phyloP scores from a whole-genome alignment of 2,797 vertebrate genomes.

The Phalanger gymnotis region DNA sequence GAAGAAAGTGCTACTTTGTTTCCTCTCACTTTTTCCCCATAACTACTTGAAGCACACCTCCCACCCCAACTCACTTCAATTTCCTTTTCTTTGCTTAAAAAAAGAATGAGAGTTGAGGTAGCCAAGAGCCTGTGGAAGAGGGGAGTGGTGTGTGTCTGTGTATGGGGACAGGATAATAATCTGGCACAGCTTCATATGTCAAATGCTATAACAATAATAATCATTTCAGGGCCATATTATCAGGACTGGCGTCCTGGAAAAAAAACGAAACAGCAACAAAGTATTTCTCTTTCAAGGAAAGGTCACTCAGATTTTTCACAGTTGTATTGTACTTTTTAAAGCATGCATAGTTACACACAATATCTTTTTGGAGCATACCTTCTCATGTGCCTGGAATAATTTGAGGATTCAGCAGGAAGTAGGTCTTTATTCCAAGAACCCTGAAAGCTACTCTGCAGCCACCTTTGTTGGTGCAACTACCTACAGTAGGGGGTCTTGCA shows the following conservation, averaged over 20 bases:
- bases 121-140: background rate
- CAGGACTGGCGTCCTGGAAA: background rate
- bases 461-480: background rate
- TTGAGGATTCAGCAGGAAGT: background rate
- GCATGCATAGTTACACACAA: background rate
- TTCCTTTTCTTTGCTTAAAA: background rate
- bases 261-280: background rate
- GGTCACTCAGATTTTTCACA: background rate
- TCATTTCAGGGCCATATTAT: background rate
- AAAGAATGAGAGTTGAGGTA: background rate
- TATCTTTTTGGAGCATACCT: background rate
- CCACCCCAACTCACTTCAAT: background rate
- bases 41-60: slow-evolving; percentile 9
- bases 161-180: background rate
- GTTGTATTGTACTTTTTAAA: slow-evolving; percentile 16
- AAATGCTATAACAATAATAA: slow-evolving; percentile 12
- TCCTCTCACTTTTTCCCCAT: background rate
- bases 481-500: background rate
- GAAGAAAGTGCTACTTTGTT: background rate
- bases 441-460: background rate
- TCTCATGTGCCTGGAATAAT: background rate
- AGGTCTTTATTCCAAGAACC: background rate
- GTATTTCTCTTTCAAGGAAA: background rate
- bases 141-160: background rate
- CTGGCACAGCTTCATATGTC: slow-evolving; percentile 6